Conservation (phyloP, 2,113 vertebrate genomes). For the Cephalopterus ornatus region DNA sequence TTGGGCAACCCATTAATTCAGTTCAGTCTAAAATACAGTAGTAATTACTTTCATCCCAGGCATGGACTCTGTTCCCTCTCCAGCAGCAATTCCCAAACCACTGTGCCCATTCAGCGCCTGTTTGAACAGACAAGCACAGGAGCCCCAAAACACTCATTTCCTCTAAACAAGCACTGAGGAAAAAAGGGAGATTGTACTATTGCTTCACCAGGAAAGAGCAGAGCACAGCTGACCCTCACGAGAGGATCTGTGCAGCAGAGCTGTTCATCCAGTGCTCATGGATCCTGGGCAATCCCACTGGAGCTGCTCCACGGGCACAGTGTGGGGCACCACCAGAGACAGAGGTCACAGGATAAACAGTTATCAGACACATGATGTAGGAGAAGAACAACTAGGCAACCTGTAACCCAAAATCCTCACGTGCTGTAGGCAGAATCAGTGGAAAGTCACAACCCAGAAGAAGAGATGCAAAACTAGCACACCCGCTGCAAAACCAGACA, state of each 20-base stretch:
- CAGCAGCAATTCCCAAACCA: background rate
- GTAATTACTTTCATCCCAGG: background rate
- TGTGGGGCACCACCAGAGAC: background rate
- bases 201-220: background rate
- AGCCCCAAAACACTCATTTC: background rate
- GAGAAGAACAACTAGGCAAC: background rate
- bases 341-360: background rate
- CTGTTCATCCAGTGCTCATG: background rate
- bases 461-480: background rate
- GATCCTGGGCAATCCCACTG: background rate
- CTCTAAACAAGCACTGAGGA: background rate
- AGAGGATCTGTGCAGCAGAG: background rate
- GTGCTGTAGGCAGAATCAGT: fast-evolving
- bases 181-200: background rate
- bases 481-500: background rate
- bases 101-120: background rate
- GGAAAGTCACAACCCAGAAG: background rate
- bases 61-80: background rate
- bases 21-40: background rate
- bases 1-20: background rate
- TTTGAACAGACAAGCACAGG: background rate
- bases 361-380: background rate
- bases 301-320: background rate
- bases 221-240: background rate
- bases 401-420: background rate